phyloP scores from a whole-genome alignment of 2,797 vertebrate species.

The Oryzias sinensis region DNA sequence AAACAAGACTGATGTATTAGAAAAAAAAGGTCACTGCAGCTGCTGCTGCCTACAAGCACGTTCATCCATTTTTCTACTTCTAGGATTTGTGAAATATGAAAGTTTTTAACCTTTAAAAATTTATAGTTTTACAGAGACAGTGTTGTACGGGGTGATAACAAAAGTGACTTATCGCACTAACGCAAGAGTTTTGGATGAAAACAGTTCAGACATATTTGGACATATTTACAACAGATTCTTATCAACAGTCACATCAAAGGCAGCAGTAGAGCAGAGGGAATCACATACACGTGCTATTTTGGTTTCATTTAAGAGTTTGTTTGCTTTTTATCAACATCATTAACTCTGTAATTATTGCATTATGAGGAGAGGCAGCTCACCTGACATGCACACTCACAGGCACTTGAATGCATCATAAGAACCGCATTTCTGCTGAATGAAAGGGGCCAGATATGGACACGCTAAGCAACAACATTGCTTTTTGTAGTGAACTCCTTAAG shows the following conservation, averaged over 20 bases:
- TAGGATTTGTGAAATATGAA: slow-evolving; percentile 13
- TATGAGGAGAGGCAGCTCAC: slow-evolving; percentile 65
- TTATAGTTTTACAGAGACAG: slow-evolving; percentile 35
- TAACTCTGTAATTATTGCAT: slow-evolving; percentile 30
- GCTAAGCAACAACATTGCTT: not conserved
- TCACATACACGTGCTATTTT: slow-evolving; percentile 22
- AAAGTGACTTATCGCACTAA: slow-evolving; percentile 48
- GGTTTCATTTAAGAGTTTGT: slow-evolving; percentile 31
- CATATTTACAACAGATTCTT: slow-evolving; percentile 29
- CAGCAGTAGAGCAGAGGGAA: slow-evolving; percentile 28
- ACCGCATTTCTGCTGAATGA: slow-evolving; percentile 53
- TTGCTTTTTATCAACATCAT: slow-evolving; percentile 47
- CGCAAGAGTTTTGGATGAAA: slow-evolving; percentile 52
- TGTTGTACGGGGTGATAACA: slow-evolving; percentile 54
- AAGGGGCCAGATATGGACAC: slow-evolving; percentile 72
- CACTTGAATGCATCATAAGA: slow-evolving; percentile 42
- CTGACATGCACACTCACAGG: slow-evolving; percentile 50
- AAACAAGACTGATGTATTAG: slow-evolving; percentile 14
- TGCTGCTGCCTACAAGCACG: slow-evolving; percentile 19
- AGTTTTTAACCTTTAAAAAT: slow-evolving; percentile 8
- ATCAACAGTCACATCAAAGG: slow-evolving; percentile 39
- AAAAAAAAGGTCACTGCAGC: slow-evolving; percentile 36
- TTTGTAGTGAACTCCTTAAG: slow-evolving; percentile 9
- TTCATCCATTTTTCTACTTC: slow-evolving; percentile 21
- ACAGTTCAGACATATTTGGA: slow-evolving; percentile 54